Evolutionary conservation across 2,797 vertebrate genomes (phyloP).

Genomic region (Ciconia nigra): DNA sequence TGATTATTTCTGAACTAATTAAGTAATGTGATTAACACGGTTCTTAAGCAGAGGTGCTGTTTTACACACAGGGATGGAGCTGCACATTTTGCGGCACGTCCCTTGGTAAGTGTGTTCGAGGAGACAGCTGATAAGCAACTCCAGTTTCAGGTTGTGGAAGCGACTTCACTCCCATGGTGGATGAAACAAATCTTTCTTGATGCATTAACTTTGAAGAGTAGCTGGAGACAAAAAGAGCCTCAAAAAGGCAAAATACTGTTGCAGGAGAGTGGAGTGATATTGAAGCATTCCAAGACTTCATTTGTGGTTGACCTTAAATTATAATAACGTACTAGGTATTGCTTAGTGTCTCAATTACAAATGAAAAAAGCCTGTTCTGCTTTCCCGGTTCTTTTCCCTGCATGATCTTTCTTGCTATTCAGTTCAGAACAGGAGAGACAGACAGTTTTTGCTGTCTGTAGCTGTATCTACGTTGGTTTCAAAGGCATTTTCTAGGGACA

Average conservation of each 20-base stretch:
- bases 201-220: not conserved
- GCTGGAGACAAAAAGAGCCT: not conserved
- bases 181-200: not conserved
- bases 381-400: not conserved
- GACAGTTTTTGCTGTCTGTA: not conserved
- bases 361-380: not conserved
- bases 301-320: not conserved
- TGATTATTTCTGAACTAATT: slow-evolving; percentile 37
- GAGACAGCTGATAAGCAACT: not conserved
- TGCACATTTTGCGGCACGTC: not conserved
- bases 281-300: not conserved
- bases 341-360: not conserved
- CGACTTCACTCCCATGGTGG: not conserved
- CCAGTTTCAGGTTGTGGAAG: not conserved
- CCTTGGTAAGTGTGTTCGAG: not conserved
- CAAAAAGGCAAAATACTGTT: not conserved
- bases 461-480: not conserved
- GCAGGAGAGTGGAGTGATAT: not conserved
- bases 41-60: slow-evolving; percentile 29
- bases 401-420: not conserved
- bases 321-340: not conserved
- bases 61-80: not conserved
- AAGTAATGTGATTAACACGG: not conserved
- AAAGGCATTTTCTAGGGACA: not conserved
- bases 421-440: not conserved